Percentiles rank a stretch among this genome's conserved stretches.
These are phyloP conservation scores for Limnothrissa miodon DNA, from an alignment of 2,113 vertebrate genomes.

Conservation along the genomic window DNA sequence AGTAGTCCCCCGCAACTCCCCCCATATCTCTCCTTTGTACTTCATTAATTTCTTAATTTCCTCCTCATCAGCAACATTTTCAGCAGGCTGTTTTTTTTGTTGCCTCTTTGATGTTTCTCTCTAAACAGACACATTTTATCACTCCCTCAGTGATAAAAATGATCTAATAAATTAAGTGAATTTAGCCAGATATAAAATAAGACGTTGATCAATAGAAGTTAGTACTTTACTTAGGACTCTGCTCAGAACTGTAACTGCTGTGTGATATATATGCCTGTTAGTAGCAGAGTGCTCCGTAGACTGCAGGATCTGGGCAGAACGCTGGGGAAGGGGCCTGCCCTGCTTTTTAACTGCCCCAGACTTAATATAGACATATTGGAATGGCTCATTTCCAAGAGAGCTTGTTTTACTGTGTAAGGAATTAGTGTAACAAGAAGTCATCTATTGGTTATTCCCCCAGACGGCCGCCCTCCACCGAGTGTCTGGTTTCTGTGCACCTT, in stretches of 20 bases:
- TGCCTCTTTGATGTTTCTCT: slow-evolving; percentile 7
- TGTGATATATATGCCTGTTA: slow-evolving; percentile 26
- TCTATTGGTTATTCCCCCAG: slow-evolving; percentile 89
- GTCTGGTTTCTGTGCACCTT: slow-evolving; percentile 82
- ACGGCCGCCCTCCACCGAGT: slow-evolving; percentile 79
- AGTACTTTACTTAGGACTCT: slow-evolving; percentile 24
- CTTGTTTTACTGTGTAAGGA: slow-evolving; percentile 83
- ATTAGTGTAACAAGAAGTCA: slow-evolving; percentile 89
- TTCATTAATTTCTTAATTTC: slow-evolving; percentile 43
- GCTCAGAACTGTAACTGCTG: background rate
- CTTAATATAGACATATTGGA: slow-evolving; percentile 79
- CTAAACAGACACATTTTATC: slow-evolving; percentile 30
- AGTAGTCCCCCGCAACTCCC: background rate
- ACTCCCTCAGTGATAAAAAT: slow-evolving; percentile 22
- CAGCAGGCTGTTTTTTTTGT: background rate
- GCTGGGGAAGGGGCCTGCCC: slow-evolving; percentile 51
- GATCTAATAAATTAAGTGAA: slow-evolving; percentile 22
- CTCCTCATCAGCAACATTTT: slow-evolving; percentile 30
- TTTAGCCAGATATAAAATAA: slow-evolving; percentile 10
- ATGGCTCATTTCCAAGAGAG: slow-evolving; percentile 84
- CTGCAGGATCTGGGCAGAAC: slow-evolving; percentile 40
- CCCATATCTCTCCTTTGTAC: slow-evolving; percentile 31
- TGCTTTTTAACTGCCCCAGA: slow-evolving; percentile 61
- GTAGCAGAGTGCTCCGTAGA: slow-evolving; percentile 1
- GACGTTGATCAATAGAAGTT: slow-evolving; percentile 18